A percentile compares a stretch with the other conserved stretches of the same genome.
phyloP scores from a whole-genome alignment of 2,888 invertebrate genomes.

The Atrina japonica region DNA sequence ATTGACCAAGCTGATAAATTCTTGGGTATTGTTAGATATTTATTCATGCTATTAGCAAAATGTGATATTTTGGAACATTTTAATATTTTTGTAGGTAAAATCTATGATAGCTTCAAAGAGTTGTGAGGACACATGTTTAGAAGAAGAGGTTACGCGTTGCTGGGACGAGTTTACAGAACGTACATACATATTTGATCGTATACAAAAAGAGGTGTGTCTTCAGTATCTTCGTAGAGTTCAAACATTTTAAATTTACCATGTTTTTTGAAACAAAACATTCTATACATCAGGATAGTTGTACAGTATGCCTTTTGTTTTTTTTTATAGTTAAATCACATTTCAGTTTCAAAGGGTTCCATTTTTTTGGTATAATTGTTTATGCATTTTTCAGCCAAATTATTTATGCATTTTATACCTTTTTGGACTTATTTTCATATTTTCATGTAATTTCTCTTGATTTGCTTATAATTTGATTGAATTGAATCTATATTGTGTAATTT shows the following conservation, averaged over 20 bases:
- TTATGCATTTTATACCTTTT: slow-evolving; percentile 8
- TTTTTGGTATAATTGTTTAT: background rate
- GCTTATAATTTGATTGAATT: too few relatives aligned
- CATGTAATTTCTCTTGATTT: too few relatives aligned
- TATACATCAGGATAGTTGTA: too few relatives aligned
- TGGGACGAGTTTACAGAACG: slow-evolving; percentile 89
- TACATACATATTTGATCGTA: slow-evolving; percentile 90
- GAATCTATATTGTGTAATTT: too few relatives aligned
- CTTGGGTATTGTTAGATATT: too few relatives aligned
- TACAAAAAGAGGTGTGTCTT: slow-evolving; percentile 85
- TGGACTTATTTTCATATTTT: too few relatives aligned
- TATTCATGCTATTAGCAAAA: too few relatives aligned
- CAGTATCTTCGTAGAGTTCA: background rate
- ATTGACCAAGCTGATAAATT: too few relatives aligned
- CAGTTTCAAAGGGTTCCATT: background rate
- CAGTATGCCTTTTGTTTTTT: too few relatives aligned
- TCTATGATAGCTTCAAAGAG: background rate
- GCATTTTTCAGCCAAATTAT: background rate
- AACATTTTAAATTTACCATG: too few relatives aligned
- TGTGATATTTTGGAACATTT: background rate
- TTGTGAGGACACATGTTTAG: slow-evolving; percentile 80
- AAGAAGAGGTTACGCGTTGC: slow-evolving; percentile 88
- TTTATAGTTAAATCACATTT: too few relatives aligned
- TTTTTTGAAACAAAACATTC: too few relatives aligned
- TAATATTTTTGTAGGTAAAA: background rate